Evolutionary conservation across 2,113 vertebrate species (phyloP).

Genomic region (Lasiurus cinereus): DNA sequence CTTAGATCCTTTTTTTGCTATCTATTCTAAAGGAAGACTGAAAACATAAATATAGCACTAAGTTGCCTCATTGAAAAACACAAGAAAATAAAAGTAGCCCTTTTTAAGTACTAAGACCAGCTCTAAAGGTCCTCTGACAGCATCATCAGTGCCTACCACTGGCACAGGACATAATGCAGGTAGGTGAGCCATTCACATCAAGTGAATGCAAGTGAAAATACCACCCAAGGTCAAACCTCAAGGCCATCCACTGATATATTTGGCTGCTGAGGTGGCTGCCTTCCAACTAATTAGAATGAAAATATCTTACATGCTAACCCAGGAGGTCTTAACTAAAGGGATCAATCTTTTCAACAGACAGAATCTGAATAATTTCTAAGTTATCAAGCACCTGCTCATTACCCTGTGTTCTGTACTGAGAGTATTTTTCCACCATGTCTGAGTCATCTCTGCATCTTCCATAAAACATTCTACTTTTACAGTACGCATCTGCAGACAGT

Average conservation of each 20-base stretch:
- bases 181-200: background rate
- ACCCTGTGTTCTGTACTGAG: background rate
- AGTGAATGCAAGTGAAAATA: background rate
- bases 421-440: background rate
- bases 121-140: background rate
- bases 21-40: conserved; percentile 43
- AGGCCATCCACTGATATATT: background rate
- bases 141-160: background rate
- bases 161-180: background rate
- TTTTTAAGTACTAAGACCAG: background rate
- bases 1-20: conserved; percentile 33
- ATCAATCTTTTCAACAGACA: conserved; percentile 20
- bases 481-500: background rate
- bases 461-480: background rate
- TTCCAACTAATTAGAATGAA: conserved; percentile 42
- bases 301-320: background rate
- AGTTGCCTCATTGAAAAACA: conserved; percentile 62
- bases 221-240: background rate
- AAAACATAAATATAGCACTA: conserved; percentile 29
- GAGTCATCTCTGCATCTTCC: conserved; percentile 2
- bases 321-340: background rate
- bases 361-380: conserved; percentile 6
- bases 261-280: background rate
- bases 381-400: conserved; percentile 5
- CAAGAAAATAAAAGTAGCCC: conserved; percentile 53